Evolutionary conservation across 2,888 invertebrate species (phyloP), one percentile per base, ranked within the genome.

Genomic region (Tetanocera ferruginea): DNA sequence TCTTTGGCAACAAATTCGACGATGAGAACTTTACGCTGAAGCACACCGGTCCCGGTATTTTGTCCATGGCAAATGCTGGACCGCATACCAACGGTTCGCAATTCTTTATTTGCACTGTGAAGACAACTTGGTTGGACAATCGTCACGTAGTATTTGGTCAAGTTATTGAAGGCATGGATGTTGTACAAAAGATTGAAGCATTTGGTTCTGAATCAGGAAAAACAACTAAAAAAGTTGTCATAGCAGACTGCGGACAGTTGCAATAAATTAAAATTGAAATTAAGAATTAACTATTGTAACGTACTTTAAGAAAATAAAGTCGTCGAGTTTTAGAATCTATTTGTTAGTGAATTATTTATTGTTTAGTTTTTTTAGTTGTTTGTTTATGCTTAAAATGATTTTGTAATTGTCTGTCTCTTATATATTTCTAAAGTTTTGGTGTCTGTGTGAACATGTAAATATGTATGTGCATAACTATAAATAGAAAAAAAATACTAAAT

Each of bases 21-120:
- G 98, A 99, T 89, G 98, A 99, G 91, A 98, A 98, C 93, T 99
- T 99, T 91, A 92, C 92, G 81, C 92, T 98, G 90, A 97, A 96
- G 91, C 98, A 98, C 91, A 95, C 95, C 37, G 97, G 96, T 78
- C 94, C 96, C 74, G 98, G 98, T 86, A 92, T 94, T 60, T 92
- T 98, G 86, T 98, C 98, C 9, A 98, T 98, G 98, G 98, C 98
- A 31, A 98, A 98, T 86, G 96, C 97, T 85, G 98, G 98, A 3
- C 95, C 96, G 11, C 95, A 97, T 88, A 97, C 98, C 75, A 98
- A 98, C 89, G 98, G 98, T 72, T 97, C 97, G 75, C 98, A 98
- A 90, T 98, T 98, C 91, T 98, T 98, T 90, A 94, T 98, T 82
- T 97, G 97, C 79, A 97, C 97, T 78, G 95, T 93, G 51, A 95